Evolutionary conservation across 2,113 vertebrate species (phyloP).

Genomic region (Hydrolagus affinis): DNA sequence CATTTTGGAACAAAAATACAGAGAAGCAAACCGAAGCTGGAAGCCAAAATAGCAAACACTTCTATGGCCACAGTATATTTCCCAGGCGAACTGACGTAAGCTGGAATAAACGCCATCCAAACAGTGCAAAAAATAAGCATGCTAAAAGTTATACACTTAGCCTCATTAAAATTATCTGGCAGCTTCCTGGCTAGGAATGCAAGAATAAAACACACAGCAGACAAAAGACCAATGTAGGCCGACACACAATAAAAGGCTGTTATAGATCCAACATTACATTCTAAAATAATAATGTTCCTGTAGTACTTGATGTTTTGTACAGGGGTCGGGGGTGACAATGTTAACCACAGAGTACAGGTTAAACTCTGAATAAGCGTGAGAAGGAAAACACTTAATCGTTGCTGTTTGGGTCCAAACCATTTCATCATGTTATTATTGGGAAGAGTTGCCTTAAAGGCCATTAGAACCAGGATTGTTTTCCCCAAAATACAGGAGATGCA

Average conservation of each 20-base stretch:
- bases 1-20: slow-evolving; percentile 18
- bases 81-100: slow-evolving; percentile 13
- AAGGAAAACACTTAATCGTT: slow-evolving; percentile 25
- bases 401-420: slow-evolving; percentile 30
- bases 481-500: slow-evolving; percentile 40
- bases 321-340: background rate
- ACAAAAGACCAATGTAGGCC: slow-evolving; percentile 18
- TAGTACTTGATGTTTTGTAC: slow-evolving; percentile 11
- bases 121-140: slow-evolving; percentile 20
- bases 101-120: slow-evolving; percentile 23
- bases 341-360: background rate
- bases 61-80: slow-evolving; percentile 17
- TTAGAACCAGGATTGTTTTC: slow-evolving; percentile 37
- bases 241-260: slow-evolving; percentile 7
- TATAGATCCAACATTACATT: slow-evolving; percentile 20
- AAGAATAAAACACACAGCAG: background rate
- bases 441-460: slow-evolving; percentile 36
- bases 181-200: slow-evolving; percentile 26
- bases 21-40: slow-evolving; percentile 19
- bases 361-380: slow-evolving; percentile 28
- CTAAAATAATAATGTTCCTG: slow-evolving; percentile 6
- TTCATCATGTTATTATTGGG: slow-evolving; percentile 27
- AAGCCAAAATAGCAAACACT: slow-evolving; percentile 16
- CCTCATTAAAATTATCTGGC: slow-evolving; percentile 26
- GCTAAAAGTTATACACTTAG: slow-evolving; percentile 12